Conservation (phyloP, 1,140 invertebrate genomes). For the Papilio machaon region DNA sequence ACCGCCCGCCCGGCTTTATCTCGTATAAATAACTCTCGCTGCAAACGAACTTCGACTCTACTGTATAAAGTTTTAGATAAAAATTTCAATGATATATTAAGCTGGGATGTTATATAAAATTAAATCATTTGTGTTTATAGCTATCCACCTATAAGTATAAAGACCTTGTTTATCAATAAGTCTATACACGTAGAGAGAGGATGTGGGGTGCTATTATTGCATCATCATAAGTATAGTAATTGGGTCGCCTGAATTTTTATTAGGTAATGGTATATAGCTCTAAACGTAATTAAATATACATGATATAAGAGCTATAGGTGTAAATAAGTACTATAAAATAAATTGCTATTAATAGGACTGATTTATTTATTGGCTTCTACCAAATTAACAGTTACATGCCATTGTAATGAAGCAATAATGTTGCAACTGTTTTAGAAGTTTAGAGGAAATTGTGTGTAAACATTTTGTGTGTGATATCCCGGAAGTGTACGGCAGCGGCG, state of each 20-base stretch:
- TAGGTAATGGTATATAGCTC: neutral
- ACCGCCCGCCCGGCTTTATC: slow-evolving; percentile 71
- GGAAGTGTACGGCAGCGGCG: slow-evolving; percentile 60
- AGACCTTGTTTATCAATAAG: slow-evolving; percentile 76
- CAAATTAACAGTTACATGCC: neutral
- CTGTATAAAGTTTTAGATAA: slow-evolving; percentile 35
- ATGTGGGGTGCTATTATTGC: slow-evolving; percentile 38
- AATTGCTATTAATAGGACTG: neutral
- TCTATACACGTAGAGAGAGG: slow-evolving; percentile 39
- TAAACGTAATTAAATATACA: neutral
- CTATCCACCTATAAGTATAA: slow-evolving; percentile 66
- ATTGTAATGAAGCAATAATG: neutral
- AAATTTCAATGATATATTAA: slow-evolving; percentile 38
- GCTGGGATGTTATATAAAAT: slow-evolving; percentile 70
- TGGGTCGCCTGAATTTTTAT: slow-evolving; percentile 26
- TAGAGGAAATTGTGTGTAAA: slow-evolving; percentile 35
- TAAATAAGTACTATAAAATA: neutral
- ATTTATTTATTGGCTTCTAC: neutral
- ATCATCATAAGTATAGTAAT: slow-evolving; percentile 29
- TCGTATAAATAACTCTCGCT: slow-evolving; percentile 63
- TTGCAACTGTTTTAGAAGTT: neutral
- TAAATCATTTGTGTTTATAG: slow-evolving; percentile 63
- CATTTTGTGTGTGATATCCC: slow-evolving; percentile 44
- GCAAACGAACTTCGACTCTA: slow-evolving; percentile 47
- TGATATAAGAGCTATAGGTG: neutral